Conservation (phyloP, 2,888 invertebrate genomes). For the Spatulosminthurus flaviceps region DNA sequence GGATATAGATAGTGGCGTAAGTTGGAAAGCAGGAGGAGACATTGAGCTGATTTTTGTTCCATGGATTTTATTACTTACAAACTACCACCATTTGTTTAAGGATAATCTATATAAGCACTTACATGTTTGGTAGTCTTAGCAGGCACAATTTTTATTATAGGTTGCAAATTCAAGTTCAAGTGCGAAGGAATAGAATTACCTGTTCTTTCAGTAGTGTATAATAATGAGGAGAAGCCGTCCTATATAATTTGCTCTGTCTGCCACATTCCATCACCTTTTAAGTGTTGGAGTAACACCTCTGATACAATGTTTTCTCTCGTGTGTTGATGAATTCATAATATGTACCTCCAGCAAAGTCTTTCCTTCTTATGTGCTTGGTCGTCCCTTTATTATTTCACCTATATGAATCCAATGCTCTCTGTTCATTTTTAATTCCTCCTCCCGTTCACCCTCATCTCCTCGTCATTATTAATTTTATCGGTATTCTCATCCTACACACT, state of each 20-base stretch:
- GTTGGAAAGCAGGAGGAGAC: too few relatives aligned
- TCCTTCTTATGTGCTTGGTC: not conserved
- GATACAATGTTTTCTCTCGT: not conserved
- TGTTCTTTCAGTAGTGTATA: constrained; percentile 28
- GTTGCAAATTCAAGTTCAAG: constrained; percentile 47
- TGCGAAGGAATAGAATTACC: constrained; percentile 43
- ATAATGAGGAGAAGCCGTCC: constrained; percentile 32
- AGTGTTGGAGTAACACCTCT: constrained; percentile 2
- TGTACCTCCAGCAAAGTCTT: too few relatives aligned
- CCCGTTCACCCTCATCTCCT: not conserved
- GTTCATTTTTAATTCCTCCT: not conserved
- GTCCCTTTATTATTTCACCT: not conserved
- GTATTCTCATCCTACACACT: not conserved
- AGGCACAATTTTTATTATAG: constrained; percentile 47
- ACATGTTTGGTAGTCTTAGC: constrained; percentile 40
- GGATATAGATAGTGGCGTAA: too few relatives aligned
- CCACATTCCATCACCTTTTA: constrained; percentile 32
- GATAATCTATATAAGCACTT: too few relatives aligned
- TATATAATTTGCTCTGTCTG: constrained; percentile 41
- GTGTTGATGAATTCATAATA: too few relatives aligned
- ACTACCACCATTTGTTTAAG: too few relatives aligned
- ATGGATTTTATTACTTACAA: too few relatives aligned
- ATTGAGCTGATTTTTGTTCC: too few relatives aligned
- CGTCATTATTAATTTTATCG: not conserved
- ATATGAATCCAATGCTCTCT: not conserved